phyloP scores from a whole-genome alignment of 2,888 invertebrate species.

The Cryptocephalus moraei region DNA sequence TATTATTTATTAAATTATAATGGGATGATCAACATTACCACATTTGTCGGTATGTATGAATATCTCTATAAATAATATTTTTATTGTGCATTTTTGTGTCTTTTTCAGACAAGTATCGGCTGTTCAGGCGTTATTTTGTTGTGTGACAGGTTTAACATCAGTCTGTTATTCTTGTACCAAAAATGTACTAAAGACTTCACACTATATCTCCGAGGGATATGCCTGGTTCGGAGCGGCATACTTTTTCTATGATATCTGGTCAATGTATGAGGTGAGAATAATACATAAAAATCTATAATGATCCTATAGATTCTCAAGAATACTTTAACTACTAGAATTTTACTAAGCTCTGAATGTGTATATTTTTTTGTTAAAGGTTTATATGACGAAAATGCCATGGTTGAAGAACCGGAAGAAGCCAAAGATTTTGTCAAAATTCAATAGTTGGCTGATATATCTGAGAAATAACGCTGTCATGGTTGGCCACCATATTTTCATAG shows the following conservation, averaged over 20 bases:
- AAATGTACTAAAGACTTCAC: slow-evolving; percentile 56
- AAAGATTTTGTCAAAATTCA: slow-evolving; percentile 3
- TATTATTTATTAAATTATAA: too few relatives aligned
- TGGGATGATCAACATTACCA: neutral
- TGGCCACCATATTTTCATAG: slow-evolving; percentile 64
- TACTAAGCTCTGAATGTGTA: neutral
- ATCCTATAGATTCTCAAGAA: too few relatives aligned
- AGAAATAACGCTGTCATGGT: slow-evolving; percentile 59
- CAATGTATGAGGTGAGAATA: slow-evolving; percentile 57
- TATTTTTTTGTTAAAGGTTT: neutral
- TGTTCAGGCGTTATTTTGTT: slow-evolving; percentile 58
- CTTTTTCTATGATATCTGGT: slow-evolving; percentile 72
- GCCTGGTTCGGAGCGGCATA: slow-evolving; percentile 73
- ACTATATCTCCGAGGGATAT: slow-evolving; percentile 65
- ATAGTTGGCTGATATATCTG: slow-evolving; percentile 25
- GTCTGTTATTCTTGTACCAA: slow-evolving; percentile 58
- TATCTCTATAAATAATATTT: neutral
- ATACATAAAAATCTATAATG: too few relatives aligned
- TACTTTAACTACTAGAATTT: too few relatives aligned
- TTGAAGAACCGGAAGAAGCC: neutral
- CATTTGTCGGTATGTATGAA: neutral
- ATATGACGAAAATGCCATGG: neutral
- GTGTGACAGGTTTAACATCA: slow-evolving; percentile 55
- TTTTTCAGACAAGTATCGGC: slow-evolving; percentile 55
- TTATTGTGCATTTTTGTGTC: neutral